A percentile compares a stretch with the other conserved stretches of the same genome.
These are phyloP conservation scores for Orchestia grillus DNA, from an alignment of 1,140 invertebrate genomes.

Conservation along the genomic window DNA sequence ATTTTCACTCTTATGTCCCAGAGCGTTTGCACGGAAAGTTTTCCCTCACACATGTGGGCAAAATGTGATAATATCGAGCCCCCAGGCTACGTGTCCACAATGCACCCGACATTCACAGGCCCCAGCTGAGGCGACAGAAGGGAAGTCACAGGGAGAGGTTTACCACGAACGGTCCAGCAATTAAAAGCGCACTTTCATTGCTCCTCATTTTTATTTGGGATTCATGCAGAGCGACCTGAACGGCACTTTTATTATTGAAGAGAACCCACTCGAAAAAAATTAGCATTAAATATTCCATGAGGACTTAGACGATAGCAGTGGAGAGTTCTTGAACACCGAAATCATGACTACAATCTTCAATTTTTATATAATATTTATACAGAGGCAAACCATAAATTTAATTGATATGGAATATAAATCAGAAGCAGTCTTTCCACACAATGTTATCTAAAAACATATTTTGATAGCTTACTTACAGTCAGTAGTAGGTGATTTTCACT, in stretches of 20 bases:
- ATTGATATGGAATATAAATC: background rate
- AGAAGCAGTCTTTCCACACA: background rate
- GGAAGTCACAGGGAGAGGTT: background rate
- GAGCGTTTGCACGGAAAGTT: background rate
- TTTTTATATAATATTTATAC: background rate
- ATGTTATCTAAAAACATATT: background rate
- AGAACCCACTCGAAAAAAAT: background rate
- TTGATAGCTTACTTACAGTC: background rate
- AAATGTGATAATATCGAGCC: background rate
- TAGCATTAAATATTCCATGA: background rate
- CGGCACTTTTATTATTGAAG: background rate
- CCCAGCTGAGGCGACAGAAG: background rate
- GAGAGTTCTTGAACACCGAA: background rate
- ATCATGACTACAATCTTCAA: background rate
- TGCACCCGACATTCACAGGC: background rate
- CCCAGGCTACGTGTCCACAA: background rate
- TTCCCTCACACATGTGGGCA: background rate
- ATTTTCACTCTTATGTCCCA: background rate
- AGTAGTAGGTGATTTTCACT: background rate
- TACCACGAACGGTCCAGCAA: background rate
- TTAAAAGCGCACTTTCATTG: background rate
- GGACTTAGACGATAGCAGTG: background rate
- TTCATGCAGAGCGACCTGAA: background rate
- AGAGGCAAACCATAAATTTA: background rate
- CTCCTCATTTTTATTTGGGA: background rate